These are phyloP conservation scores for Haplochromis burtoni DNA, from an alignment of 2,113 vertebrate species.

Conservation along the genomic window DNA sequence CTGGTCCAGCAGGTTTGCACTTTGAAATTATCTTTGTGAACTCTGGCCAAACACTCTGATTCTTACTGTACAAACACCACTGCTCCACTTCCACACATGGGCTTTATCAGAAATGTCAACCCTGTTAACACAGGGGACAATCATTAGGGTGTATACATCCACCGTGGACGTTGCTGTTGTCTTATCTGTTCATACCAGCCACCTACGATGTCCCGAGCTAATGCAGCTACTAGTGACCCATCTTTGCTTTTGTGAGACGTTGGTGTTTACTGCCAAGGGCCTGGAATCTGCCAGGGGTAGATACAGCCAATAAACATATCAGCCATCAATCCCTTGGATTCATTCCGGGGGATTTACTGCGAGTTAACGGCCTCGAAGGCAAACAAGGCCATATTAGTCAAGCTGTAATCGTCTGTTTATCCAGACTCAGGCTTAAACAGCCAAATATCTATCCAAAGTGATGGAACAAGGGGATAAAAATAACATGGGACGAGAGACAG, in stretches of 20 bases:
- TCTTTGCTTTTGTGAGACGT: conserved; percentile 27
- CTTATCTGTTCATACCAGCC: conserved; percentile 63
- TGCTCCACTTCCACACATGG: conserved; percentile 8
- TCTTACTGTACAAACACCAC: conserved; percentile 3
- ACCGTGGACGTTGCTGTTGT: conserved; percentile 5
- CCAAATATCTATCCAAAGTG: conserved; percentile 41
- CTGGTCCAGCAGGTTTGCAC: conserved; percentile 25
- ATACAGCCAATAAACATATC: conserved; percentile 71
- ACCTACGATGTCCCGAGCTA: not conserved
- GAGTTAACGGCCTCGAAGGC: conserved; percentile 30
- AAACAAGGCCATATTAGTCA: conserved; percentile 40
- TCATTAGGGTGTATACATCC: not conserved
- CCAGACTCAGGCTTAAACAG: conserved; percentile 45
- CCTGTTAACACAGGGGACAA: not conserved
- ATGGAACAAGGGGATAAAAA: conserved; percentile 25
- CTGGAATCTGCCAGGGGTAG: conserved; percentile 61
- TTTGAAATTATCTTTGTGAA: conserved; percentile 25
- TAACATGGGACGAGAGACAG: conserved; percentile 8
- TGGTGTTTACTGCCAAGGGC: conserved; percentile 53
- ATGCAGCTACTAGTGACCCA: conserved; percentile 4
- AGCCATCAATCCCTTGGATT: conserved; percentile 52
- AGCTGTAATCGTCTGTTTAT: conserved; percentile 56
- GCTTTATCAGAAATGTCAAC: conserved; percentile 23
- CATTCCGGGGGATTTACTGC: conserved; percentile 50
- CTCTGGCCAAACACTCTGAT: conserved; percentile 17